Base-by-base conservation (phyloP, 2,113 vertebrate species). In the Cavia porcellus region DNA sequence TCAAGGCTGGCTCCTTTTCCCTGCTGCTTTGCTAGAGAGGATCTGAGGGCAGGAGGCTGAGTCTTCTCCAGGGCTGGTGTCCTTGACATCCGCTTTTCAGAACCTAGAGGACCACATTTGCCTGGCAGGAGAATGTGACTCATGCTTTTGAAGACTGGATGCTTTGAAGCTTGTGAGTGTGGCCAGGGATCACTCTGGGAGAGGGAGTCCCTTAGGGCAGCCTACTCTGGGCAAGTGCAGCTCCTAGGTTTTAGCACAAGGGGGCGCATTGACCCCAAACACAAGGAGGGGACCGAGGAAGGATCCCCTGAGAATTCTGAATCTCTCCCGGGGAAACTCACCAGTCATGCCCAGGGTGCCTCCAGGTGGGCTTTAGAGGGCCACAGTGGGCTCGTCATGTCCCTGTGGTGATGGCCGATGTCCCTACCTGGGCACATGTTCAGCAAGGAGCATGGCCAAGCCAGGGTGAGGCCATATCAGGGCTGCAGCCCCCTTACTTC, bases 321-420 rank as follows among this genome's bases (percentile, higher is more conserved):
- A n/a, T 10, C 32, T 11, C 0, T 1, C 61, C 10, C 8, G n/a
- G 62, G 28, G 38, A 38, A 62, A 19, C 45, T 59, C 30, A 3
- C 35, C 11, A 1, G 13, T 35, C n/a, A 17, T 0, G 0, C 38
- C 17, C 14, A 15, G 3, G 15, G 35, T 1, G 12, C 45, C 57
- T 42, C 12, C 74, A 66, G 55, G 15, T 22, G 84, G 55, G 32
- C 47, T 13, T 19, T 0, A 0, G 85, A 45, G 35, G 11, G 81
- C 19, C 11, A 9, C 4, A 5, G 74, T 52, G 85, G 9, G 2
- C 0, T 30, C 13, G 7, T 52, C 30, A n/a, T 8, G 24, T 14
- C 38, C 20, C 17, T 4, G 3, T 7, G 35, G 24, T 24, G 2
- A 4, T 24, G 4, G 7, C 2, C 25, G 42, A 22, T 7, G 15